phyloP scores from a whole-genome alignment of 2,888 invertebrate genomes.

The Trimorus sp. region DNA sequence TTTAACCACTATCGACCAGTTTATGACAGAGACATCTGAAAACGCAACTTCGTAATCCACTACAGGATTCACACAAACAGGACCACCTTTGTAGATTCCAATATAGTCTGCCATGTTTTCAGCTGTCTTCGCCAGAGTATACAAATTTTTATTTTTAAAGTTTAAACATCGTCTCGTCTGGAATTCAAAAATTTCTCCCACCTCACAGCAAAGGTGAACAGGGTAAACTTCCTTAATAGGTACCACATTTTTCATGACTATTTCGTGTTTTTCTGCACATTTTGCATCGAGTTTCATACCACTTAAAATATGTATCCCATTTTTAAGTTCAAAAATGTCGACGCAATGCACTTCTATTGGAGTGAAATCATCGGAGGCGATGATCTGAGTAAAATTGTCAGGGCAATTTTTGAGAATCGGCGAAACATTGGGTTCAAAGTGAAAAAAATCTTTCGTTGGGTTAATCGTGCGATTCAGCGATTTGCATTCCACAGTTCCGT shows the following conservation, averaged over 20 bases:
- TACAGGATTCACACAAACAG: background rate
- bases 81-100: slow-evolving; percentile 8
- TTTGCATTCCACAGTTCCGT: no score
- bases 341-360: no score
- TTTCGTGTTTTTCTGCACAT: no score
- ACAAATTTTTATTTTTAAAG: background rate
- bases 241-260: background rate
- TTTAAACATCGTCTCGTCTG: background rate
- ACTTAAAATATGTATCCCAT: no score
- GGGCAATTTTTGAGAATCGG: no score
- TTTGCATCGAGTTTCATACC: no score
- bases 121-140: background rate
- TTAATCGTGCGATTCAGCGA: no score
- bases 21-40: slow-evolving; percentile 12
- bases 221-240: slow-evolving; percentile 3
- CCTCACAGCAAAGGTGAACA: slow-evolving; percentile 8
- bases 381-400: no score
- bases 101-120: slow-evolving; percentile 17
- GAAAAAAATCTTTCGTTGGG: no score
- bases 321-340: no score
- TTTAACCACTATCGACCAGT: background rate
- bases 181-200: slow-evolving; percentile 20
- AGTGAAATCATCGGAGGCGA: no score
- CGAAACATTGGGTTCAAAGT: no score
- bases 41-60: slow-evolving; percentile 26